phyloP scores from a whole-genome alignment of 2,797 vertebrate species.

The Lacerta viridis region DNA sequence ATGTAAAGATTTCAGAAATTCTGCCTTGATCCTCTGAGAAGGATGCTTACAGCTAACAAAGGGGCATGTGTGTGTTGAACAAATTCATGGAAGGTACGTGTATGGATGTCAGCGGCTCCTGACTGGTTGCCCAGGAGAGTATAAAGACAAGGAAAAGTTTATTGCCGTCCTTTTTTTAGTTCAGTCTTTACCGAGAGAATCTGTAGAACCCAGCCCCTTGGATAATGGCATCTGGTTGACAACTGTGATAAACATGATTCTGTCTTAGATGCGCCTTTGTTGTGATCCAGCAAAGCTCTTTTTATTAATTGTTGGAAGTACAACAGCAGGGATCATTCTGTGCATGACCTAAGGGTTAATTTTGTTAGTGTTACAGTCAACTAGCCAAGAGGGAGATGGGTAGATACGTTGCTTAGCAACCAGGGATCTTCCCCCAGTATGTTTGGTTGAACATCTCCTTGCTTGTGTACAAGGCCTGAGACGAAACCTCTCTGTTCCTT shows the following conservation, averaged over 20 bases:
- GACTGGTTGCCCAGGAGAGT: too few relatives aligned
- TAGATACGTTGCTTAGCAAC: too few relatives aligned
- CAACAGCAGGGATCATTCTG: background rate
- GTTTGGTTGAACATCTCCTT: too few relatives aligned
- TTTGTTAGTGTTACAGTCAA: background rate
- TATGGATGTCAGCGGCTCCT: background rate
- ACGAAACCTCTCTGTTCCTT: too few relatives aligned
- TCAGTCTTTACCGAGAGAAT: too few relatives aligned
- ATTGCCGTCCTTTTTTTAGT: too few relatives aligned
- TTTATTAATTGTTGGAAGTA: too few relatives aligned
- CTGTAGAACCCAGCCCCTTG: too few relatives aligned
- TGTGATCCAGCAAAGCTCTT: background rate
- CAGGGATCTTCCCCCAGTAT: too few relatives aligned
- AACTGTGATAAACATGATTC: background rate
- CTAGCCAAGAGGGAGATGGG: too few relatives aligned
- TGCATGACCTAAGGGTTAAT: background rate
- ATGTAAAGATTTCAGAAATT: constrained; percentile 18
- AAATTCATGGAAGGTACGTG: background rate
- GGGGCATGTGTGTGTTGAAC: background rate
- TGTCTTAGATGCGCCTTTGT: background rate
- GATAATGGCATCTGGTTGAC: background rate
- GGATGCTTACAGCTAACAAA: background rate
- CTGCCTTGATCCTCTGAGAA: background rate
- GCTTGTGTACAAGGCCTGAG: too few relatives aligned
- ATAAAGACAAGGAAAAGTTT: too few relatives aligned